Percentiles rank a stretch among this genome's conserved stretches.
These are phyloP conservation scores for Tamias sibiricus DNA, from an alignment of 2,113 vertebrate genomes.

Conservation along the genomic window DNA sequence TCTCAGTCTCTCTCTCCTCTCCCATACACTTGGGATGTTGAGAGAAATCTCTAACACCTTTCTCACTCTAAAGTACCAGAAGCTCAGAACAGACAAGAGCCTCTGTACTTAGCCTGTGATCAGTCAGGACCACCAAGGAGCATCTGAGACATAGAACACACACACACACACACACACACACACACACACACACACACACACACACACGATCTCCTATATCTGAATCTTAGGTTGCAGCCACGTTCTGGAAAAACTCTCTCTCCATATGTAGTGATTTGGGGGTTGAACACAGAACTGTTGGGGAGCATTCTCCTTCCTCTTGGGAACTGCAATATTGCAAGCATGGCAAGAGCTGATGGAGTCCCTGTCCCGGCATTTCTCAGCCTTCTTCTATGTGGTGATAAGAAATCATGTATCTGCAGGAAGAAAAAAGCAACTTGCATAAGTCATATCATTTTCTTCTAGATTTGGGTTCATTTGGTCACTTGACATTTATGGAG, in stretches of 20 bases:
- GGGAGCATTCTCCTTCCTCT: neutral
- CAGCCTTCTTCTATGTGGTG: neutral
- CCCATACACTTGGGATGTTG: neutral
- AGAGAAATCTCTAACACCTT: neutral
- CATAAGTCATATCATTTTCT: neutral
- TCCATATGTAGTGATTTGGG: neutral
- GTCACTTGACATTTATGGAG: constrained; percentile 14
- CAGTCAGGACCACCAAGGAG: neutral
- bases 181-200: too few species aligned
- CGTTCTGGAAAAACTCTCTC: neutral
- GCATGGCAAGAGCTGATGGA: neutral
- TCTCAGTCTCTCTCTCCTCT: neutral
- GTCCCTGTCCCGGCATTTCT: neutral
- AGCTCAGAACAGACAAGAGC: accelerated
- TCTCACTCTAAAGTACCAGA: neutral
- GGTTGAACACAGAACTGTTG: neutral
- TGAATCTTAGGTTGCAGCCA: neutral
- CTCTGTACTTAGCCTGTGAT: neutral
- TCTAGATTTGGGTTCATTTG: neutral
- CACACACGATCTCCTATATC: neutral
- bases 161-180: too few species aligned
- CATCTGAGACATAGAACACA: neutral
- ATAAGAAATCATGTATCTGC: neutral
- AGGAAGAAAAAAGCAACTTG: neutral
- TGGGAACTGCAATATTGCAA: neutral